Evolutionary conservation across 2,797 vertebrate species (phyloP), one percentile per base, ranked within the genome.

Genomic region (Phataginus tetradactyla): DNA sequence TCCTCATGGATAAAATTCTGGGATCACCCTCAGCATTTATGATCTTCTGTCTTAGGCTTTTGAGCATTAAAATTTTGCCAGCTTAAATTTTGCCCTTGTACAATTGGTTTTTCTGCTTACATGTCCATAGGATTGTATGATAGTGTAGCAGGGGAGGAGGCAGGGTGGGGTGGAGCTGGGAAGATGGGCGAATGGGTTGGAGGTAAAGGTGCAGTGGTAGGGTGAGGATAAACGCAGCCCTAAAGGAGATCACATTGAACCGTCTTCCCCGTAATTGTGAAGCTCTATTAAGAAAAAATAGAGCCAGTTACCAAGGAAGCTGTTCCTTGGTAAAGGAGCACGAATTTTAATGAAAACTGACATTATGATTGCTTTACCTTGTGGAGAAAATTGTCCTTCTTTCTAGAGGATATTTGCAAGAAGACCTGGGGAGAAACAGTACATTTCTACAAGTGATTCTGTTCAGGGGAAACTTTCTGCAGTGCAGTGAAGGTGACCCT

Each of bases 301-400:
- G 72, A 86, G 23, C 42, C 27, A 51, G 12, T 71, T 83, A 69
- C 63, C 20, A 1, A 83, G 69, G 69, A 77, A 69, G 23, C n/a
- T 27, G 3, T 77, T 96, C 39, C 75, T 27, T 25, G 45, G 20
- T 45, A 45, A 45, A 45, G 14, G 27, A 77, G 75, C 1, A 45
- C 55, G 93, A 90, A 79, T 86, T 91, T 86, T 72, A 86, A 86
- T 59, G 39, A 80, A 92, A 93, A 91, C 32, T 3, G 49, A 81
- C 34, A 59, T 34, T 49, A 37, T 6, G 7, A 39, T 51, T 15
- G 32, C 21, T 72, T 59, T 78, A n/a, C n/a, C 64, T 75, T 45
- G 25, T 37, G 59, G 32, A 78, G 49, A 49, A 79, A 85, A 66
- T 11, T 49, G 4, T 49, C 83, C 64, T 81, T 7, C 45, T 81